Percentiles rank a stretch among this genome's conserved stretches.
These are phyloP conservation scores for Alligator mississippiensis DNA, from an alignment of 2,113 vertebrate genomes.

Conservation along the genomic window DNA sequence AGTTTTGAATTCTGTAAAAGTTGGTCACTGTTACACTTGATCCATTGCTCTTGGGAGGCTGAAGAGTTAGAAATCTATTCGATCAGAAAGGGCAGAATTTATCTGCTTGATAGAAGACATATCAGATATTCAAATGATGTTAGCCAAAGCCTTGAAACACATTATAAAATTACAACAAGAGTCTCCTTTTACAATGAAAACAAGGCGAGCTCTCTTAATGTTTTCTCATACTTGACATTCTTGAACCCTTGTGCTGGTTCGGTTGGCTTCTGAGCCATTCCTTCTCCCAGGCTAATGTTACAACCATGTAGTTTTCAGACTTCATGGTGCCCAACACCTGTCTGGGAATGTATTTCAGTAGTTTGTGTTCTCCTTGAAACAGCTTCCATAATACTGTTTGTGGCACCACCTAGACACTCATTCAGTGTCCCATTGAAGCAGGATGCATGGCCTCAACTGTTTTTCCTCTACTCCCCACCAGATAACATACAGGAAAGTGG, in stretches of 20 bases:
- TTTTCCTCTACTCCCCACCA: slow-evolving; percentile 26
- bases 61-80: not conserved
- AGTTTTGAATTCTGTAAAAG: not conserved
- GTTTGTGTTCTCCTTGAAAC: slow-evolving; percentile 25
- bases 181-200: slow-evolving; percentile 33
- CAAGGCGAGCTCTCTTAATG: slow-evolving; percentile 56
- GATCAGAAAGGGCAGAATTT: not conserved
- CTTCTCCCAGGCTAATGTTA: not conserved
- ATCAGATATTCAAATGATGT: slow-evolving; percentile 55
- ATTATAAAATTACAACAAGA: slow-evolving; percentile 5
- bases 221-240: slow-evolving; percentile 63
- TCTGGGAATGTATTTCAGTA: not conserved
- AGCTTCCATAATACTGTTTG: not conserved
- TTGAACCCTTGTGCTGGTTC: not conserved
- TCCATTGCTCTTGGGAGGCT: not conserved
- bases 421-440: slow-evolving; percentile 43
- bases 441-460: slow-evolving; percentile 50
- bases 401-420: slow-evolving; percentile 28
- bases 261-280: not conserved
- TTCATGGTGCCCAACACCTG: slow-evolving; percentile 66
- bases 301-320: not conserved
- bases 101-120: not conserved
- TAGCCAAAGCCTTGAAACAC: slow-evolving; percentile 7
- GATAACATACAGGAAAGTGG: not conserved
- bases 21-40: not conserved